Evolutionary conservation across 2,888 invertebrate genomes (phyloP), one percentile per base, ranked within the genome.

Genomic region (Drosophila maculinotata): DNA sequence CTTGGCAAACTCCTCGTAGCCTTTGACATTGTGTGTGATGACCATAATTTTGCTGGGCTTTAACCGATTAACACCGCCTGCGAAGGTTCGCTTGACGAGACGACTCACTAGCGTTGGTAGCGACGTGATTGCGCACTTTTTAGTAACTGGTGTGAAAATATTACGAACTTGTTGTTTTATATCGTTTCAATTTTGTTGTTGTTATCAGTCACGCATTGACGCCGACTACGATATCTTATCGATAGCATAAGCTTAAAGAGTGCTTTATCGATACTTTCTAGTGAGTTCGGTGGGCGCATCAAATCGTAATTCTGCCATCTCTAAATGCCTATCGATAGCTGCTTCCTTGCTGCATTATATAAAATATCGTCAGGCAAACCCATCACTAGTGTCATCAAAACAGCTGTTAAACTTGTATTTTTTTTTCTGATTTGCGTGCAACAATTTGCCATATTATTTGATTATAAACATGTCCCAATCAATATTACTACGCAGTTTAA

Each of bases 1-100:
- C 76, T 91, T 91, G 41, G 90, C 70, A 53, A 92, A 92, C 62
- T 91, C 92, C 0, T 92, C 91, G 66, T 90, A 92, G 23, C 91
- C 90, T 66, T 90, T 90, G 0, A 91, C 92, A 36, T 91, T 90
- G 83, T 92, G 91, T 76, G 90, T 88, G 10, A 90, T 68, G 17
- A 91, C 92, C 92, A 92, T 92, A 67, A 77, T 90, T 48, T 84
- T 76, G 41, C 58, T 38, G 36, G 57, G 38, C 9, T 69, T 47
- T 7, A 71, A 26, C 39, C 49, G 58, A 7, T 38, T 72, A 14
- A 66, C 38, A 52, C 59, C 66, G 36, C 72, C 62, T 17, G 62
- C 79, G 54, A 42, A 65, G 35, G 57, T 53, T 41, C 89, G 89
- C 85, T 59, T 84, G 70, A 62, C 35, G 49, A 71, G 45, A 23